phyloP scores from a whole-genome alignment of 2,888 invertebrate genomes.

The Caenorhabditis zanzibari region DNA sequence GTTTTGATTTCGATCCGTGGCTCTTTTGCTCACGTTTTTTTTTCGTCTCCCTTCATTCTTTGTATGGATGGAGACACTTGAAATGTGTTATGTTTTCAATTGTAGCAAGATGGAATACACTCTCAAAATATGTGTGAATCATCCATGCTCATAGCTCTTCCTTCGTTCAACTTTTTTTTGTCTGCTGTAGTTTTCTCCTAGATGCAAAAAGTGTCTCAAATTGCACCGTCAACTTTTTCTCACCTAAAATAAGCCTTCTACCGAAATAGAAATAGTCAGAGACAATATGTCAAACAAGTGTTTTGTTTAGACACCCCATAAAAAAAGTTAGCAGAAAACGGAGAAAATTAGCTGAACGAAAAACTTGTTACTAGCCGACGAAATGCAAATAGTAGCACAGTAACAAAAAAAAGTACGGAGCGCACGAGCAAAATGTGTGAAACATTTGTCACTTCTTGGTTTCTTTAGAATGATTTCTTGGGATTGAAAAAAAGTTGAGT shows the following conservation, averaged over 20 bases:
- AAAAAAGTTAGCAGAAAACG: constrained; percentile 34
- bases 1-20: constrained; percentile 23
- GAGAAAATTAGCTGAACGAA: constrained; percentile 54
- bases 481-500: no score
- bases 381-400: constrained; percentile 42
- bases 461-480: not conserved
- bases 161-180: constrained; percentile 7
- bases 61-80: constrained; percentile 16
- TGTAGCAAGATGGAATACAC: constrained; percentile 30
- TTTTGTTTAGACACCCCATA: constrained; percentile 63
- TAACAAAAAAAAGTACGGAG: not conserved
- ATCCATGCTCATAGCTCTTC: constrained; percentile 38
- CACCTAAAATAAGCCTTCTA: constrained; percentile 20
- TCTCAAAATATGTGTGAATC: constrained; percentile 61
- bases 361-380: constrained; percentile 58
- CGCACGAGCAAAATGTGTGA: constrained; percentile 57
- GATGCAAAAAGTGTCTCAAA: constrained; percentile 20
- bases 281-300: constrained; percentile 64
- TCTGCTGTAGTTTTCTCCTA: constrained; percentile 4
- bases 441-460: constrained; percentile 37
- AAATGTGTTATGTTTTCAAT: constrained; percentile 33
- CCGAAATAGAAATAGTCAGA: constrained; percentile 54
- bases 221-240: not conserved
- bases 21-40: constrained; percentile 6
- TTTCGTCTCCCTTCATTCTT: constrained; percentile 4